phyloP scores from a whole-genome alignment of 2,797 vertebrate species.

The Scleropages formosus region DNA sequence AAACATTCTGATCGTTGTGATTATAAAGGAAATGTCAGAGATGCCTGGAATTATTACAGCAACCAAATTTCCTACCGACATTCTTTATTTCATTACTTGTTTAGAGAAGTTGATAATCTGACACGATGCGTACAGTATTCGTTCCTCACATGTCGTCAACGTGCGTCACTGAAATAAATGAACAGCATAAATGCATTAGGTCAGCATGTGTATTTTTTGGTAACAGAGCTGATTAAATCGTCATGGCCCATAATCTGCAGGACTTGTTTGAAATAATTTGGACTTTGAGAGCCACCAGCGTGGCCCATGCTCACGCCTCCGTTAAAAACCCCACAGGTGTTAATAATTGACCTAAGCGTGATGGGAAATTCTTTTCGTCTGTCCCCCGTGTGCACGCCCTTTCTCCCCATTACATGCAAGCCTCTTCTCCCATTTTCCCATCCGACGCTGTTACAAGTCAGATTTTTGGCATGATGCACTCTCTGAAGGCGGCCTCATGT shows the following conservation, averaged over 20 bases:
- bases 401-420: conserved; percentile 13
- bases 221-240: conserved; percentile 10
- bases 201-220: conserved; percentile 5
- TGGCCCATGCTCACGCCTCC: not conserved
- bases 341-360: conserved; percentile 33
- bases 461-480: conserved; percentile 7
- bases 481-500: conserved; percentile 20
- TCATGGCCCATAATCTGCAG: not conserved
- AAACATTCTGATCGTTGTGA: too few species aligned
- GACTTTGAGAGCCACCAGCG: not conserved
- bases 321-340: conserved; percentile 30
- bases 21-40: too few species aligned
- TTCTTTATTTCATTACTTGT: conserved; percentile 6
- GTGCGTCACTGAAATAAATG: not conserved
- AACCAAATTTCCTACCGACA: not conserved
- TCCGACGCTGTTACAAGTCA: conserved; percentile 26
- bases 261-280: not conserved
- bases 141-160: not conserved
- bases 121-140: not conserved
- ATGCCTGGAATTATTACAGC: not conserved
- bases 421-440: conserved; percentile 25
- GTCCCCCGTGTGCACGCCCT: not conserved
- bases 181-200: not conserved
- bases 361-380: conserved; percentile 11
- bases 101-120: not conserved